Percentiles rank a stretch among this genome's conserved stretches.
These are phyloP conservation scores for Macrophya annulata DNA, from an alignment of 2,888 invertebrate genomes.

Conservation along the genomic window DNA sequence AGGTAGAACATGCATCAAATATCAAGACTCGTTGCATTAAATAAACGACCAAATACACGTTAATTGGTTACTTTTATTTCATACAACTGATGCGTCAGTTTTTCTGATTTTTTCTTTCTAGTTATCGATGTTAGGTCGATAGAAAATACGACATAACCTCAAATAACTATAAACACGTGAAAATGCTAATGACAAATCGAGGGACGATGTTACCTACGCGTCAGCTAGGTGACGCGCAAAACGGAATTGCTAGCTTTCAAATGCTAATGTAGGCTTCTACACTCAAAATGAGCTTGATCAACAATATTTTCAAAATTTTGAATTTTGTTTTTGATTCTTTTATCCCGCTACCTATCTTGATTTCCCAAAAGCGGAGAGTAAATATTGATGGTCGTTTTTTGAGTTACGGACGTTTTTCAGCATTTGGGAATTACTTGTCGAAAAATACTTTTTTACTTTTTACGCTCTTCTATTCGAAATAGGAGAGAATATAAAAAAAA, in stretches of 20 bases:
- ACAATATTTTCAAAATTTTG: no score
- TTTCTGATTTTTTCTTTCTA: neutral
- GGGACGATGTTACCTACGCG: neutral
- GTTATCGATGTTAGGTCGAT: neutral
- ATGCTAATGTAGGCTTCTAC: no score
- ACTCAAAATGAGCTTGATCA: no score
- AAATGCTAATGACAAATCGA: neutral
- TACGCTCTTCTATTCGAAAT: no score
- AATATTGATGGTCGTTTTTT: neutral
- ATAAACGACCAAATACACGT: neutral
- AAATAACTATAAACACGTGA: neutral
- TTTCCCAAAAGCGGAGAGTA: neutral
- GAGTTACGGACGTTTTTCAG: neutral
- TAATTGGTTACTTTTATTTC: neutral
- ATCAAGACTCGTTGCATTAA: neutral
- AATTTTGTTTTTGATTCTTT: neutral
- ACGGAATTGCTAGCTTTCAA: neutral
- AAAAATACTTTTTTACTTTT: no score
- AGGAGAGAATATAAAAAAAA: neutral
- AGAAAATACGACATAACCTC: slow-evolving; percentile 33
- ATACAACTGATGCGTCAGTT: neutral
- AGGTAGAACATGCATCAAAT: slow-evolving; percentile 14
- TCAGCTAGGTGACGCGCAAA: neutral
- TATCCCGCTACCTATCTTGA: no score
- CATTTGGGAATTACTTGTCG: neutral